Base-by-base conservation (phyloP, 1,140 invertebrate genomes). In the Acyrthosiphon pisum region DNA sequence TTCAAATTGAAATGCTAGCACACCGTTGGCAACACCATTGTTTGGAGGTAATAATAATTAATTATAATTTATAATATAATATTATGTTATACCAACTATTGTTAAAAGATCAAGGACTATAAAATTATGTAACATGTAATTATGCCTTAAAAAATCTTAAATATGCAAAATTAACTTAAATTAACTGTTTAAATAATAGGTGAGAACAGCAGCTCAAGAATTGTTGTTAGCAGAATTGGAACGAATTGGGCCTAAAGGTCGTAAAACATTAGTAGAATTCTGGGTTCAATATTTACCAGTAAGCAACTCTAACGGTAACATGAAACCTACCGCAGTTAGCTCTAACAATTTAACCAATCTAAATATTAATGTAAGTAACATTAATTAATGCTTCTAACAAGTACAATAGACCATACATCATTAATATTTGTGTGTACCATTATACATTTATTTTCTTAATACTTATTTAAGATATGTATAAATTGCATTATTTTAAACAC, bases 11-110 rank as follows among this genome's bases (percentile, higher is more conserved):
- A 95, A 98, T 99, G 97, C 96, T 99, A 96, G 99, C 99, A 22
- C 96, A 98, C 46, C 96, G 98, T 86, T 99, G 99, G 99, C 99
- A 99, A 95, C 99, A 99, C 96, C 97, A 99, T 94, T 99, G 99
- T 95, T 96, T 99, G 18, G 99, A 99, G 96, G 98, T 95, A 93
- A 86, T 35, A 76, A n/a, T 76, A 76, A 14, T 30, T 68, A 90
- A 20, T 68, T 35, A 26, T 53, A 35, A 50, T 87, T 41, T 83
- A 83, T 41, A 86, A 53, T 53, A 53, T 53, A 48, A 30, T 84
- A 87, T 87, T 84, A 87, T 87, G 14, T 87, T 30, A 44, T 23
- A 14, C 26, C 2, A 41, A 44, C 7, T 44, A 46, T 86, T 46
- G n/a, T 14, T 30, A 46, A 87, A 48, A 48, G 11, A 6, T 87